Evolutionary conservation across 2,888 invertebrate genomes (phyloP), one percentile per base, ranked within the genome.

Genomic region (Eristalis arbustorum): DNA sequence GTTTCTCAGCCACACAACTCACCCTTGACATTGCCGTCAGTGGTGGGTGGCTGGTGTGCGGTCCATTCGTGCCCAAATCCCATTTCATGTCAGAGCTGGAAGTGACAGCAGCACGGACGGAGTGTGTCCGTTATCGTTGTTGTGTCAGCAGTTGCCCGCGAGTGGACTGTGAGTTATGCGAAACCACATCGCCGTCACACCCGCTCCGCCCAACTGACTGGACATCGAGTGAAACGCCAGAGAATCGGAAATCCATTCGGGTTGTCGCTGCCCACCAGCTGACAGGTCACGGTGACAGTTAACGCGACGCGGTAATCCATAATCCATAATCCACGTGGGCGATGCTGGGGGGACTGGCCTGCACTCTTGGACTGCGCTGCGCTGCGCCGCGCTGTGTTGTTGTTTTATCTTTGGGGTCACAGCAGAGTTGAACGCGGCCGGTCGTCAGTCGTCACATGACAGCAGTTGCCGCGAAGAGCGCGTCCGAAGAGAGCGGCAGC

Each of bases 21-120:
- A 85, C 81, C 84, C 84, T 85, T 85, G 84, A 85, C 84, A 77
- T 85, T 81, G 80, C 22, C 56, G 31, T 64, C 63, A 67, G 63
- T n/a, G 72, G 68, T 67, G 18, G 28, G 6, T 23, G 18, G 37
- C 67, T 14, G 40, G 42, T 40, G 25, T 13, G 18, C 37, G 31
- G 37, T 37, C 37, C 37, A 37, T 37, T 37, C 37, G 37, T 37
- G 37, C 37, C 18, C 49, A 49, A 49, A 49, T 49, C 49, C 49
- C 18, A 18, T 18, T 49, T 18, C 49, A 18, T 49, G 49, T 49
- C 49, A 49, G 49, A 6, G 18, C 49, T n/a, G 49, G 18, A 49
- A 49, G 49, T 49, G 49, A 49, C 49, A 49, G 49, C 49, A 18
- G 18, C 49, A 49, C 18, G 18, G 49, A 8, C 49, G 18, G 49